Evolutionary conservation across 2,797 vertebrate species (phyloP), one percentile per base, ranked within the genome.

Genomic region (Taeniopygia guttata): DNA sequence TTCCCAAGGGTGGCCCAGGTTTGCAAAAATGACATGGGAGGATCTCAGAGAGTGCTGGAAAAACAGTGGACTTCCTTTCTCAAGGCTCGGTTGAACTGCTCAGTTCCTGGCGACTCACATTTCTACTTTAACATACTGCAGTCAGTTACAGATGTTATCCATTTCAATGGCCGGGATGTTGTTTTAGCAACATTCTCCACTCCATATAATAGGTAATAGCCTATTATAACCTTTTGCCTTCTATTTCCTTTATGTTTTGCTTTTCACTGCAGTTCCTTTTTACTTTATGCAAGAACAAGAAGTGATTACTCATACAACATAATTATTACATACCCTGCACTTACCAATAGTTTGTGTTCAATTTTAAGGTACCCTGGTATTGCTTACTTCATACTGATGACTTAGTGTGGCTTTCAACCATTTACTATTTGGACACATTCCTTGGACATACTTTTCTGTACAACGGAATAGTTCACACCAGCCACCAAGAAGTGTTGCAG

Each of bases 51-150:
- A 23, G 99, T 99, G 51, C 98, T 99, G 97, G 99, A 99, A 98
- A 99, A 99, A 96, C 99, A 99, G 96, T 99, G 99, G 99, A 99
- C 99, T 13, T 99, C 99, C 7, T 99, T 99, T 95, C 98, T 99
- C 51, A 99, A 99, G 97, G 98, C 99, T 60, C 98, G 99, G 25
- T 96, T 99, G 75, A 99, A 99, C 97, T 99, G 99, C 97, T 99
- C 99, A 29, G 99, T 99, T 96, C 99, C 99, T 1, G 99, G 99
- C 1, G 99, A 99, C 97, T 99, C 99, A 26, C 99, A 99, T 96
- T 99, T 99, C 97, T 99, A 99, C 97, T 99, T 99, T 94, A 99
- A 99, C 98, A 99, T 99, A 96, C 98, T 99, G 84, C 99, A 99
- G 97, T 98, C 99, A 1, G 99, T 99, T 89, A 99, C 99, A 12